Percentiles rank a stretch among this genome's conserved stretches.
phyloP scores from a whole-genome alignment of 2,113 vertebrate genomes.

The Numenius arquata region DNA sequence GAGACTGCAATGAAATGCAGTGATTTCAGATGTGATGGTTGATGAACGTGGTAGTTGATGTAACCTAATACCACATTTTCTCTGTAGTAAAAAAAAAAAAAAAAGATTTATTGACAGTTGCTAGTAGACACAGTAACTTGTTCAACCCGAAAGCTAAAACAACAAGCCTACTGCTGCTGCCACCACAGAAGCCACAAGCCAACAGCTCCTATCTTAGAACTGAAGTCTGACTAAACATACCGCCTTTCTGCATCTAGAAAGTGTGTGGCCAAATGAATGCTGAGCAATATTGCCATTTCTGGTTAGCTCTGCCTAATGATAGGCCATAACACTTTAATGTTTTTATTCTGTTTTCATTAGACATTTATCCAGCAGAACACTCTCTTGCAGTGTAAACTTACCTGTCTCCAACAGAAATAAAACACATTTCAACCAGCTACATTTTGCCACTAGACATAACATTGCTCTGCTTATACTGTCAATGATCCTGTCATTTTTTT shows the following conservation, averaged over 20 bases:
- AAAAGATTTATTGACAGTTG: not conserved
- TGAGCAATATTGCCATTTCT: slow-evolving; percentile 45
- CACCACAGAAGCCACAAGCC: not conserved
- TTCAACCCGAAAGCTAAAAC: slow-evolving; percentile 36
- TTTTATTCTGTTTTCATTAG: slow-evolving; percentile 57
- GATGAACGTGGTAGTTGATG: not conserved
- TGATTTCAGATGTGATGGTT: not conserved
- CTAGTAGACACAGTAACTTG: not conserved
- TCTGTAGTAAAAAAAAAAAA: not conserved
- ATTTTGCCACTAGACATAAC: slow-evolving; percentile 41
- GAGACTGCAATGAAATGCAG: not conserved
- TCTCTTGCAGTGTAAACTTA: slow-evolving; percentile 42
- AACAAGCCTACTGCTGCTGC: not conserved
- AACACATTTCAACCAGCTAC: slow-evolving; percentile 55
- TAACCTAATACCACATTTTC: not conserved
- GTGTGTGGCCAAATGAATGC: not conserved
- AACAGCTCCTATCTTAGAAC: slow-evolving; percentile 49
- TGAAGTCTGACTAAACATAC: slow-evolving; percentile 34
- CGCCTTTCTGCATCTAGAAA: not conserved
- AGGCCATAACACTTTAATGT: slow-evolving; percentile 16
- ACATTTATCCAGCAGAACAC: slow-evolving; percentile 32
- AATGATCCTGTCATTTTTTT: slow-evolving; percentile 55
- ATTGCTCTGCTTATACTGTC: slow-evolving; percentile 46
- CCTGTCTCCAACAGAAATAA: slow-evolving; percentile 59
- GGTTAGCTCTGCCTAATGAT: slow-evolving; percentile 17